Conservation (phyloP, 2,113 vertebrate genomes). For the Colinus virginianus region DNA sequence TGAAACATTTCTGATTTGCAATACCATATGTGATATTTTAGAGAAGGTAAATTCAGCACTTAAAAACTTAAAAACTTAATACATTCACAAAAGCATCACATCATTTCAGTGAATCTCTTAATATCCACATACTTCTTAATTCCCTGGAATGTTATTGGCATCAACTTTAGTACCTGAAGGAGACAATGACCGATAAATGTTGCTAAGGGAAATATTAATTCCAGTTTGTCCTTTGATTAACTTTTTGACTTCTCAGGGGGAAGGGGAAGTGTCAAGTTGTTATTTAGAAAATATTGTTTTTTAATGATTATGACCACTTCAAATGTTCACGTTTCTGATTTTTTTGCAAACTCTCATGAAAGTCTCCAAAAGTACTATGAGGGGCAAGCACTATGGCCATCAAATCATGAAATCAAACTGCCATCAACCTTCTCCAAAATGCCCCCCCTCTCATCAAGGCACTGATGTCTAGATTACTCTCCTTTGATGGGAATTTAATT, state of each 20-base stretch:
- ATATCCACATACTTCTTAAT: background rate
- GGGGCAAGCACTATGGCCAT: background rate
- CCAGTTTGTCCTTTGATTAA: background rate
- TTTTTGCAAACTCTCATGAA: background rate
- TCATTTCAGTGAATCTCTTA: background rate
- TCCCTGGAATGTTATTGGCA: background rate
- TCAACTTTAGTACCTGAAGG: background rate
- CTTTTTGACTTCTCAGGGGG: background rate
- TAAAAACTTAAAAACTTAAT: too few relatives aligned
- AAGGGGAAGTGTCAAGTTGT: background rate
- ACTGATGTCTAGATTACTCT: background rate
- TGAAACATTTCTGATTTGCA: background rate
- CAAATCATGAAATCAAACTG: background rate
- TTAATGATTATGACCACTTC: background rate
- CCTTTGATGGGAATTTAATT: background rate
- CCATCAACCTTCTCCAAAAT: background rate
- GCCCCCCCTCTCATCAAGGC: background rate
- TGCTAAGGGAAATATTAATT: background rate
- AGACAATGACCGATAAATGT: background rate
- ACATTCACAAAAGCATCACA: rapidly evolving
- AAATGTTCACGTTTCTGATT: background rate
- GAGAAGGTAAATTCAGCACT: background rate
- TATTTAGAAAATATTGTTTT: background rate
- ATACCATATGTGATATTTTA: background rate
- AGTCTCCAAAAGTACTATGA: background rate